Conservation (phyloP, 2,113 vertebrate genomes). For the Copsychus sechellarum region DNA sequence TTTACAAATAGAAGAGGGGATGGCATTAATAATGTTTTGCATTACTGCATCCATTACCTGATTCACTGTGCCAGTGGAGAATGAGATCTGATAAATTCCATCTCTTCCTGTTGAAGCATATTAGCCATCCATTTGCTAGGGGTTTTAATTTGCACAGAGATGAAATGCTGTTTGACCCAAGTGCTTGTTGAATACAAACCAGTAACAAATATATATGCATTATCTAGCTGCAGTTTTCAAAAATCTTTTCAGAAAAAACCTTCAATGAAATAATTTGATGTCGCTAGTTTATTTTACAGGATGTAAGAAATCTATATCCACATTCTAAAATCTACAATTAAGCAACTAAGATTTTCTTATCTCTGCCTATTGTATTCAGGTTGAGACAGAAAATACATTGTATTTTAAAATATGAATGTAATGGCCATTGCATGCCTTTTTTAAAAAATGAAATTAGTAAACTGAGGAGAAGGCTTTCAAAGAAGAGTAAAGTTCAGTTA, state of each 20-base stretch:
- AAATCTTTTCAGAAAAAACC: neutral
- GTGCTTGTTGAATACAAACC: conserved; percentile 28
- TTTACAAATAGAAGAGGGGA: conserved; percentile 30
- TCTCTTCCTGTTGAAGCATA: conserved; percentile 62
- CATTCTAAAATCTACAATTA: neutral
- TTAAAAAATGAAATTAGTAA: neutral
- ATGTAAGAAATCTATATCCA: neutral
- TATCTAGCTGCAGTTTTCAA: neutral
- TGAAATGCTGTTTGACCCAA: conserved; percentile 53
- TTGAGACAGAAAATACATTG: neutral
- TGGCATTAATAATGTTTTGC: conserved; percentile 52
- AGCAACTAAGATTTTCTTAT: neutral
- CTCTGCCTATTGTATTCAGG: neutral
- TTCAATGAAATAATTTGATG: neutral
- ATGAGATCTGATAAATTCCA: conserved; percentile 55
- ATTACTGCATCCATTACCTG: conserved; percentile 56
- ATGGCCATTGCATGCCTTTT: neutral
- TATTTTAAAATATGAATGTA: neutral
- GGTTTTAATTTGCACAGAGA: conserved; percentile 59
- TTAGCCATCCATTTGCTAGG: conserved; percentile 52
- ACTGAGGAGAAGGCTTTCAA: neutral
- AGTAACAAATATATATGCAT: neutral
- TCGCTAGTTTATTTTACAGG: neutral
- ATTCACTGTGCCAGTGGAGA: neutral
- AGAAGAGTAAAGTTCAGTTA: neutral